Conservation (phyloP, 2,888 invertebrate species). For the Troglohyphantes excavatus region DNA sequence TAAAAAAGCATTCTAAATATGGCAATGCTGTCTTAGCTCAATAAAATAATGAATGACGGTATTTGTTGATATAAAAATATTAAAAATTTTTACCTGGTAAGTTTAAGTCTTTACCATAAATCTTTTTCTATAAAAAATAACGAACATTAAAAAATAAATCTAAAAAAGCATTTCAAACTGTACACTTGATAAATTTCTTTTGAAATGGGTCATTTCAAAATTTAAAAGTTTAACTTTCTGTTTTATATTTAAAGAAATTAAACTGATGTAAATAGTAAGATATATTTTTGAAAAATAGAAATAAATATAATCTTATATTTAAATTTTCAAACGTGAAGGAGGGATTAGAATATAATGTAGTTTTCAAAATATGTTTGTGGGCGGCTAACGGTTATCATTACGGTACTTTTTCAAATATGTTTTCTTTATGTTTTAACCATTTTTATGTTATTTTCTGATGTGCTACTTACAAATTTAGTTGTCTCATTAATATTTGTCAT, state of each 20-base stretch:
- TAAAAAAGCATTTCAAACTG: too few species aligned
- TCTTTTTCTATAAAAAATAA: too few species aligned
- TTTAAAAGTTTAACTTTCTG: background rate
- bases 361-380: constrained; percentile 1
- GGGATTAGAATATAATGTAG: too few species aligned
- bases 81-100: constrained; percentile 40
- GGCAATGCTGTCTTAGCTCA: constrained; percentile 52
- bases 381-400: constrained; percentile 54
- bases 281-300: background rate
- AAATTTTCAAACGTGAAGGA: too few species aligned
- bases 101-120: background rate
- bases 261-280: background rate
- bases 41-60: constrained; percentile 68
- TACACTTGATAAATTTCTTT: background rate
- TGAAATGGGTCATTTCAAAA: background rate
- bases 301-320: too few species aligned
- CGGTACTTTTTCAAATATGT: background rate
- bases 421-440: background rate
- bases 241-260: background rate
- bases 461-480: background rate
- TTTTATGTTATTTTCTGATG: background rate
- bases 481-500: too few species aligned
- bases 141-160: too few species aligned
- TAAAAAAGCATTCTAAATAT: constrained; percentile 17
- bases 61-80: constrained; percentile 71